Percentiles rank a stretch among this genome's conserved stretches.
Conservation (phyloP, 2,113 vertebrate genomes). For the Peromyscus maniculatus region DNA sequence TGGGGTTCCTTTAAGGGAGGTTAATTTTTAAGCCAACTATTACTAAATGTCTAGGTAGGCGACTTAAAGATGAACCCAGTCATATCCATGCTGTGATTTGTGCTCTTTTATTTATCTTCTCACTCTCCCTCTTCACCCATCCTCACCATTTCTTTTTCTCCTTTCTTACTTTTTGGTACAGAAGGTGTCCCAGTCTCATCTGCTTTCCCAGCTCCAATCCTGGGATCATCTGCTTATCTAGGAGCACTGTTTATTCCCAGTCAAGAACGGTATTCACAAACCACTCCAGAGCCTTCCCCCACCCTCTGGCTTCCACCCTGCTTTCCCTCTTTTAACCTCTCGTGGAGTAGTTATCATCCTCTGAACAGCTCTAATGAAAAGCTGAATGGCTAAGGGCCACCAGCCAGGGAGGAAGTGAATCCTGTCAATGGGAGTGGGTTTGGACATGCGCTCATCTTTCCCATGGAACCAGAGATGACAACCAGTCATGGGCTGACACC, state of each 20-base stretch:
- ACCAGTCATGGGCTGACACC: neutral
- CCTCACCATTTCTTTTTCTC: too few relatives aligned
- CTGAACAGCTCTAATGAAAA: neutral
- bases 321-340: neutral
- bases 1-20: constrained; percentile 30
- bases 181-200: neutral
- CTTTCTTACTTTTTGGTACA: neutral
- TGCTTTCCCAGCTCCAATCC: neutral
- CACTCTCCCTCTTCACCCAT: too few relatives aligned
- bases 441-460: neutral
- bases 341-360: neutral
- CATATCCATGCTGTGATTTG: neutral
- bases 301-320: neutral
- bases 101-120: neutral
- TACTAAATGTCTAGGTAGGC: constrained; percentile 32
- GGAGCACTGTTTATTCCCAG: neutral
- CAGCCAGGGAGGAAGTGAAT: neutral
- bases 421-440: neutral
- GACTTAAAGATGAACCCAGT: neutral
- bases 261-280: neutral
- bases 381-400: neutral
- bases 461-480: neutral
- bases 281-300: neutral
- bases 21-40: constrained; percentile 41
- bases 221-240: neutral